A percentile compares a stretch with the other conserved stretches of the same genome.
These are phyloP conservation scores for Malthinus seriepunctatus DNA, from an alignment of 2,888 invertebrate species.

Conservation along the genomic window DNA sequence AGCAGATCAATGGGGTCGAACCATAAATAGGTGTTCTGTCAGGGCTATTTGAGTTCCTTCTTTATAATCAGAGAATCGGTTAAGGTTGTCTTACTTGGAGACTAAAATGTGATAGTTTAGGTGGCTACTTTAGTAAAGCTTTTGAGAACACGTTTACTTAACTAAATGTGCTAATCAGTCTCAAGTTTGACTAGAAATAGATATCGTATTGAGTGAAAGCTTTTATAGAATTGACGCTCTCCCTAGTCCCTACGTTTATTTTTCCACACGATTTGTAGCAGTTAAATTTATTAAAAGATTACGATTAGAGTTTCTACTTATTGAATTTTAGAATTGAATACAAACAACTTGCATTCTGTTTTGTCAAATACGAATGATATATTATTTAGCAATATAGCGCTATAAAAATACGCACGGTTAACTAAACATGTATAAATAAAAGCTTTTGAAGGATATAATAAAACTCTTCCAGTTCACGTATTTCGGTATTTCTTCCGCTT, in stretches of 20 bases:
- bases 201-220: constrained; percentile 13
- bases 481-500: constrained; percentile 33
- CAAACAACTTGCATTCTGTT: constrained; percentile 11
- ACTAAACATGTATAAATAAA: constrained; percentile 24
- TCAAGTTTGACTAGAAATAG: constrained; percentile 25
- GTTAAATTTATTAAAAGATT: not conserved
- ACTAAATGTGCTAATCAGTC: constrained; percentile 41
- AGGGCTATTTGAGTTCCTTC: constrained; percentile 34
- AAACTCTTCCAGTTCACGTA: constrained; percentile 33
- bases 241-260: constrained; percentile 16
- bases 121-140: constrained; percentile 37
- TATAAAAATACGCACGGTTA: constrained; percentile 23
- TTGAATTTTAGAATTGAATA: constrained; percentile 2
- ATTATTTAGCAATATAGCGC: constrained; percentile 23
- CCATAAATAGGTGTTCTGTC: constrained; percentile 48
- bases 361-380: constrained; percentile 12
- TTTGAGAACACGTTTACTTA: constrained; percentile 42
- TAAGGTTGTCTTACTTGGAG: constrained; percentile 43
- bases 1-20: constrained; percentile 46
- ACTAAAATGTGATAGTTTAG: constrained; percentile 42
- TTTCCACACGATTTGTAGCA: not conserved
- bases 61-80: constrained; percentile 34
- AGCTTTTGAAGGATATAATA: constrained; percentile 31
- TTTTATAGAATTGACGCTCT: too few relatives aligned
- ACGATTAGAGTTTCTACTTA: not conserved